Evolutionary conservation across 2,888 invertebrate genomes (phyloP).

Genomic region (Cantharis flavilabris): DNA sequence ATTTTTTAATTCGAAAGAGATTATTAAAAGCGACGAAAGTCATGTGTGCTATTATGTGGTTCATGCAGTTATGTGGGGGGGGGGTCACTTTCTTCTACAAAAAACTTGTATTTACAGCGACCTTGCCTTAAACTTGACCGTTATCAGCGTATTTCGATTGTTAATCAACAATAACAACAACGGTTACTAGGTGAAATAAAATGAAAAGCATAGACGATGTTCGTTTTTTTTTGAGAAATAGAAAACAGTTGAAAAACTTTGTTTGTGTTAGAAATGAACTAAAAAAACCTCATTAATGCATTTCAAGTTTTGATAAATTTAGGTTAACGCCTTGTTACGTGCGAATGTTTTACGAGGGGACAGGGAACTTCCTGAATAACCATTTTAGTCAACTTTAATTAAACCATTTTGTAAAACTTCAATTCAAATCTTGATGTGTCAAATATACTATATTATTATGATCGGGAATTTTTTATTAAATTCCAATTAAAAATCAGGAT

Average conservation of each 20-base stretch:
- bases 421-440: neutral
- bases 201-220: neutral
- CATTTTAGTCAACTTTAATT: neutral
- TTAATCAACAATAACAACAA: neutral
- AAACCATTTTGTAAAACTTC: neutral
- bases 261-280: neutral
- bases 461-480: too few species aligned
- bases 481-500: neutral
- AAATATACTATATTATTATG: too few species aligned
- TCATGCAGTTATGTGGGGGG: neutral
- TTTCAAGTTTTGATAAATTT: neutral
- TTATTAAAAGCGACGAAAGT: neutral
- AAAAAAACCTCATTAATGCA: neutral
- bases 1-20: neutral
- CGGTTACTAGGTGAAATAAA: neutral
- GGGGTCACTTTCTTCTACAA: neutral
- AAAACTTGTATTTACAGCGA: neutral
- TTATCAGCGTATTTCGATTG: neutral
- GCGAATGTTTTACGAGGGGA: neutral
- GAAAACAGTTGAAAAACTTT: neutral
- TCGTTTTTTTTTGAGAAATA: neutral
- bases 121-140: conserved; percentile 1
- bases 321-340: neutral
- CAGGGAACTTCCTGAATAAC: neutral
- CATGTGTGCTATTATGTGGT: neutral